Evolutionary conservation across 92 coral and sea anemone genomes (phyloP).

Genomic region (Scolanthus callimorphus): DNA sequence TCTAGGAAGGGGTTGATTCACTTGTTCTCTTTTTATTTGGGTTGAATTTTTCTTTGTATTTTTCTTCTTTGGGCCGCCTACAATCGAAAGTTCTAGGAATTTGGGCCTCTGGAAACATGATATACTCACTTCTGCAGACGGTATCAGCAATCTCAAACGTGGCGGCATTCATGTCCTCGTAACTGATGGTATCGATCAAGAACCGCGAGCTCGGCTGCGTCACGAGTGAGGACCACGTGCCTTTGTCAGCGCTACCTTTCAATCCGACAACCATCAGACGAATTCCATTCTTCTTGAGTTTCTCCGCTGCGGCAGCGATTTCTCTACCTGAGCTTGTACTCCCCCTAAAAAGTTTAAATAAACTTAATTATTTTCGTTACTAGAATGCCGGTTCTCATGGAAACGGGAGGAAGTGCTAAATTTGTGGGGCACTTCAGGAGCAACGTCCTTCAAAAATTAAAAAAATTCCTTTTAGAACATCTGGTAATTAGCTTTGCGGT

Average conservation of each 20-base stretch:
- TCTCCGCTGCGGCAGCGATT: slow-evolving; percentile 20
- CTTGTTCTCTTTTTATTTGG: not conserved
- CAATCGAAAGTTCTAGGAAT: no score
- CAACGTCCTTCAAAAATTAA: no score
- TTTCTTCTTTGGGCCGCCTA: not conserved
- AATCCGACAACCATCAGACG: slow-evolving; percentile 20
- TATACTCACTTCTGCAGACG: slow-evolving; percentile 6
- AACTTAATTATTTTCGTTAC: no score
- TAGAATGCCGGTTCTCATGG: no score
- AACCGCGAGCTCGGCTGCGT: slow-evolving; percentile 8
- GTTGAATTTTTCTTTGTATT: no score
- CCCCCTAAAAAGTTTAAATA: no score
- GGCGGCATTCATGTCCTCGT: slow-evolving; percentile 4
- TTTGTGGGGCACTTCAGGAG: no score
- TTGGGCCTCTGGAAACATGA: no score
- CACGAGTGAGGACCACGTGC: slow-evolving; percentile 10
- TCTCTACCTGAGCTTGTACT: not conserved
- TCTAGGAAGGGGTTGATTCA: not conserved
- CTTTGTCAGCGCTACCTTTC: not conserved
- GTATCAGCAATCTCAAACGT: slow-evolving; percentile 15
- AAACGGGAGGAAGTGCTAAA: no score
- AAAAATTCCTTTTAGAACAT: no score
- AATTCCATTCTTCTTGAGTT: slow-evolving; percentile 24
- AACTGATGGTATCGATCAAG: not conserved
- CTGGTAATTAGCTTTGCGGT: no score